These are phyloP conservation scores for Theropithecus gelada DNA, from an alignment of 2,113 vertebrate species.

Conservation along the genomic window DNA sequence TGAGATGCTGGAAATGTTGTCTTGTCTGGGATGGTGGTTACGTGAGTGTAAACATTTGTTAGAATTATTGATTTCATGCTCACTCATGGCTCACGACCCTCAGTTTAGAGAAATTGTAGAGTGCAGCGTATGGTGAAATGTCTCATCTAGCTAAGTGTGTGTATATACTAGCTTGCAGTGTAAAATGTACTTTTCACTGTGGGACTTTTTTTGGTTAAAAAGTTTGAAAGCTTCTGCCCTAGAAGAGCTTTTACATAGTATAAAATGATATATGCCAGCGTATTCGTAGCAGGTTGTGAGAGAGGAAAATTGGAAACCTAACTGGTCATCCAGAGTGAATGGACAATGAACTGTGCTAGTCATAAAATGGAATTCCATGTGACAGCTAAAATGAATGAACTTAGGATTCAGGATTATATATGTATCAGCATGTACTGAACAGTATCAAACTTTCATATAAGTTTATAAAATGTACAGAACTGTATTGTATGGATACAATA, in stretches of 20 bases:
- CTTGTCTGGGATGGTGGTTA: background rate
- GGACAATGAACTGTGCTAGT: background rate
- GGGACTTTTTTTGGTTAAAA: background rate
- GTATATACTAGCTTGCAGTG: background rate
- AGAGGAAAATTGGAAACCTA: background rate
- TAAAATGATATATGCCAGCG: background rate
- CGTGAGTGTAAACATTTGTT: background rate
- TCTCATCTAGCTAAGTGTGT: background rate
- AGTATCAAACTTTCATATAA: background rate
- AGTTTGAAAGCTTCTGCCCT: background rate
- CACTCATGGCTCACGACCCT: background rate
- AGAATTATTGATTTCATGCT: constrained; percentile 12
- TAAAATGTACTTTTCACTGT: background rate
- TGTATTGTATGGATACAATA: background rate
- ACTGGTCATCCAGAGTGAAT: background rate
- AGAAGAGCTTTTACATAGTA: background rate
- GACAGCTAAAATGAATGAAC: background rate
- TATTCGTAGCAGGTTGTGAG: background rate
- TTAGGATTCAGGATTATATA: background rate
- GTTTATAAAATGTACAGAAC: background rate
- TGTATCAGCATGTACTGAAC: background rate
- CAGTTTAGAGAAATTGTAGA: background rate
- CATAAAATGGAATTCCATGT: background rate
- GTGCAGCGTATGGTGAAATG: background rate
- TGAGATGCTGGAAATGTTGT: background rate